These are phyloP conservation scores for Chiridota heheva DNA, from an alignment of 35 echinoderm and acorn worm genomes.

Conservation along the genomic window DNA sequence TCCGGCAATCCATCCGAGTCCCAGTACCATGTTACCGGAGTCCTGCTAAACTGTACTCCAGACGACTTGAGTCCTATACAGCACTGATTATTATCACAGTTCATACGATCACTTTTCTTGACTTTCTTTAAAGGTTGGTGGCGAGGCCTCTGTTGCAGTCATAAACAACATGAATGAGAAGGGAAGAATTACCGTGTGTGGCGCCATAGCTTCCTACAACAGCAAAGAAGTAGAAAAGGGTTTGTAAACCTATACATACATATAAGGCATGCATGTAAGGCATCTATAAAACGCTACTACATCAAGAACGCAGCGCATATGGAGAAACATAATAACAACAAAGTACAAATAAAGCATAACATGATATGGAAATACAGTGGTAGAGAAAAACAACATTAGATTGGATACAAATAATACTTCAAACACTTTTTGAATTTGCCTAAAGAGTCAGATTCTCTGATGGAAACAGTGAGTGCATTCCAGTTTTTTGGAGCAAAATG, in stretches of 20 bases:
- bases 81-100: neutral
- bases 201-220: conserved; percentile 79
- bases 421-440: too few species aligned
- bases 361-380: too few species aligned
- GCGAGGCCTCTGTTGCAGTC: conserved; percentile 49
- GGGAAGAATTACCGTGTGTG: conserved; percentile 68
- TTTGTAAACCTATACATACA: conserved; percentile 34
- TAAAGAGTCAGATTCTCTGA: too few species aligned
- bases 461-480: too few species aligned
- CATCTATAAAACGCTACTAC: too few species aligned
- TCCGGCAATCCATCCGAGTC: neutral
- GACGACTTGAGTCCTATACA: neutral
- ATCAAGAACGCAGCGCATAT: too few species aligned
- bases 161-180: conserved; percentile 35
- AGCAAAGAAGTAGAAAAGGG: conserved; percentile 12
- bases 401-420: too few species aligned
- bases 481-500: too few species aligned
- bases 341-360: too few species aligned
- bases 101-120: neutral
- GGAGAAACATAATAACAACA: too few species aligned
- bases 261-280: too few species aligned
- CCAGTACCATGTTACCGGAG: neutral
- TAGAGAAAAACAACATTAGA: too few species aligned
- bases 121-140: conserved; percentile 52
- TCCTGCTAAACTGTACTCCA: neutral